phyloP scores from a whole-genome alignment of 1,140 invertebrate species.

The Galendromus occidentalis region DNA sequence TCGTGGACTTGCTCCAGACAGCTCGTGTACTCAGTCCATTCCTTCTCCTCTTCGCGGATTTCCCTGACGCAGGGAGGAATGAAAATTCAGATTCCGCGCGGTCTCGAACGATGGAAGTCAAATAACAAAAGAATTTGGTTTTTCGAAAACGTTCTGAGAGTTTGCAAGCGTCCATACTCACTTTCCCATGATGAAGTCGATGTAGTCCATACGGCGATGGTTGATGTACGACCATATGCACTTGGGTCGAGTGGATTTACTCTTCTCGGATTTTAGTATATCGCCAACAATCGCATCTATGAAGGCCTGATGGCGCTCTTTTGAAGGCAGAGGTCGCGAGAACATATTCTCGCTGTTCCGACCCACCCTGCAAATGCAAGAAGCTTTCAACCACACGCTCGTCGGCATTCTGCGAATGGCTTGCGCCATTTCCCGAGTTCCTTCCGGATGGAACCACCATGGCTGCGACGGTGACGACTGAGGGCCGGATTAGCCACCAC shows the following conservation, averaged over 20 bases:
- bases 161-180: background rate
- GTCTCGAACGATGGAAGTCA: no score
- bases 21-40: background rate
- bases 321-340: background rate
- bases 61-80: background rate
- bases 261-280: background rate
- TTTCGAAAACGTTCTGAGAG: no score
- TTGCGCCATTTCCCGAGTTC: no score
- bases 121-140: no score
- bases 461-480: no score
- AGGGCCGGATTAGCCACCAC: no score
- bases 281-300: background rate
- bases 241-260: background rate
- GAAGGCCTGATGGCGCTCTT: background rate
- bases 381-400: no score
- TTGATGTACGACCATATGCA: slow-evolving; percentile 9
- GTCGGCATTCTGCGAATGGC: no score
- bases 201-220: slow-evolving; percentile 8
- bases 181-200: slow-evolving; percentile 8
- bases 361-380: background rate
- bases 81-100: no score
- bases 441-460: no score
- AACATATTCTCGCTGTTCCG: background rate
- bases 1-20: background rate
- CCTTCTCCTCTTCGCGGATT: background rate